These are phyloP conservation scores for Ictalurus punctatus DNA, from an alignment of 2,113 vertebrate genomes.

Conservation along the genomic window DNA sequence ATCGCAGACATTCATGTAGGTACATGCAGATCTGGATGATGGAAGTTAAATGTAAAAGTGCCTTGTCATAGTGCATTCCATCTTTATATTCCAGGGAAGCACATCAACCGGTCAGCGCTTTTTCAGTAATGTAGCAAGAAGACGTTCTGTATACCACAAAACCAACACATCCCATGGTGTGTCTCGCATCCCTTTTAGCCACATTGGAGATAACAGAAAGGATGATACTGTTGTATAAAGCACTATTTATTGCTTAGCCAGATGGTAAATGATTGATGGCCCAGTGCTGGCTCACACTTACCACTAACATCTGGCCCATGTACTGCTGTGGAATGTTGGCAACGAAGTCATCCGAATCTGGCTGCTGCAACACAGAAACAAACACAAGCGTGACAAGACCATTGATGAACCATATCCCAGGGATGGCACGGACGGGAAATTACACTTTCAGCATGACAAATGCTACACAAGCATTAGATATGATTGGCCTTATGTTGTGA, in stretches of 20 bases:
- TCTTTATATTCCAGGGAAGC: neutral
- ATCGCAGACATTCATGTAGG: neutral
- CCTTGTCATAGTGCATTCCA: neutral
- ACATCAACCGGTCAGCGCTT: neutral
- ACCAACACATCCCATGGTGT: neutral
- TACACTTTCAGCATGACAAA: constrained; percentile 1
- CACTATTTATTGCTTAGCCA: neutral
- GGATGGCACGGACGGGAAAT: neutral
- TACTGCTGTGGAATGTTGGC: constrained; percentile 4
- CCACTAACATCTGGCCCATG: neutral
- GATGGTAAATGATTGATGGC: constrained; percentile 27
- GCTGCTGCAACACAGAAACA: neutral
- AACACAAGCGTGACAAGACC: neutral
- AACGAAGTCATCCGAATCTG: constrained; percentile 13
- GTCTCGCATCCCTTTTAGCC: neutral
- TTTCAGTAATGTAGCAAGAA: constrained; percentile 1
- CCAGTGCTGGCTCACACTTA: neutral
- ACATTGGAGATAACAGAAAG: constrained; percentile 1
- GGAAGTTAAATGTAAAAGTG: neutral
- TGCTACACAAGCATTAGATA: neutral
- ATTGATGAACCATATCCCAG: neutral
- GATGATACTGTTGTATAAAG: constrained; percentile 9
- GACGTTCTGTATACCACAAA: constrained; percentile 1
- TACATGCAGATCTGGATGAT: constrained; percentile 10
- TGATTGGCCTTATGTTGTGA: neutral